Evolutionary conservation across 2,888 invertebrate genomes (phyloP).

Genomic region (Pheosia tremula): DNA sequence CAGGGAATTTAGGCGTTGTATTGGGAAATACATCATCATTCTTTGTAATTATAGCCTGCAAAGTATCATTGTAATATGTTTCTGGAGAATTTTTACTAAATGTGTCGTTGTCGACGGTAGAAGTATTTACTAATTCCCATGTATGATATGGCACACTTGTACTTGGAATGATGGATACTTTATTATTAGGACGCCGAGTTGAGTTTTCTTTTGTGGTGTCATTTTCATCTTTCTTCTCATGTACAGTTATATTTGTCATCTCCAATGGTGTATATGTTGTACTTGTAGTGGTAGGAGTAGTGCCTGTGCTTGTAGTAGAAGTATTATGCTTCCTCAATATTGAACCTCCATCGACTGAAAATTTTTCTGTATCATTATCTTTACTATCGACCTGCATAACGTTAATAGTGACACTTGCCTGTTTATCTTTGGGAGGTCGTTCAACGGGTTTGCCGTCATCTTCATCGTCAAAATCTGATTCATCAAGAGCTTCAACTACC

Average conservation of each 20-base stretch:
- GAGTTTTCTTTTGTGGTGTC: constrained; percentile 59
- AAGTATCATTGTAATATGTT: constrained; percentile 85
- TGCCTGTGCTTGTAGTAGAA: constrained; percentile 31
- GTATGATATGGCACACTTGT: constrained; percentile 71
- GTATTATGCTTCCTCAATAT: constrained; percentile 71
- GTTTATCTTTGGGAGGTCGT: constrained; percentile 79
- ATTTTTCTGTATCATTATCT: constrained; percentile 69
- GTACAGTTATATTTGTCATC: constrained; percentile 33
- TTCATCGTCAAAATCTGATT: constrained; percentile 48
- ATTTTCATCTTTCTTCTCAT: constrained; percentile 33
- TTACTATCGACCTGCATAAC: constrained; percentile 64
- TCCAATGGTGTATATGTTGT: constrained; percentile 30
- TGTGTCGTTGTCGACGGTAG: constrained; percentile 71
- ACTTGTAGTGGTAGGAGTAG: constrained; percentile 27
- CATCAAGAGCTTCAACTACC: constrained; percentile 62
- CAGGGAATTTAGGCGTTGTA: constrained; percentile 73
- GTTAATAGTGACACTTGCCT: constrained; percentile 72
- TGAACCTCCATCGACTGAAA: constrained; percentile 75
- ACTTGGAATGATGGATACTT: constrained; percentile 76
- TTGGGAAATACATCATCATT: constrained; percentile 77
- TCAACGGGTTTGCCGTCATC: constrained; percentile 74
- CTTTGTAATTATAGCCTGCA: constrained; percentile 86
- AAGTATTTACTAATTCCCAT: constrained; percentile 86
- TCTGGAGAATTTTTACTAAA: constrained; percentile 72
- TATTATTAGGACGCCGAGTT: constrained; percentile 74